Percentiles rank a stretch among this genome's conserved stretches.
phyloP scores from a whole-genome alignment of 2,113 vertebrate species.

The Monarcha castaneiventris region DNA sequence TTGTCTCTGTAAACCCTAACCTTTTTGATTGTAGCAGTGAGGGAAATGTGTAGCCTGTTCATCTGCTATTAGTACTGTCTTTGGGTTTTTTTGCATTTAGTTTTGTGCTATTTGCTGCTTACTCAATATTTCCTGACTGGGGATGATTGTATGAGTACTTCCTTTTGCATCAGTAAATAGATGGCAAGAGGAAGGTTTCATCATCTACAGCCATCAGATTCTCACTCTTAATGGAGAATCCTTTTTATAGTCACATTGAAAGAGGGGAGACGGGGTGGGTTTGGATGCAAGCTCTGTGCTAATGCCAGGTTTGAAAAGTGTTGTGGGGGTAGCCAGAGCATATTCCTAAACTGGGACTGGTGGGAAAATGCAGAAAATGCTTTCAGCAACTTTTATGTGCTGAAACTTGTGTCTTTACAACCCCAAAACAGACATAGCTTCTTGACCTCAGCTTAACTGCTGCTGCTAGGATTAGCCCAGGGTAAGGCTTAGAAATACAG shows the following conservation, averaged over 20 bases:
- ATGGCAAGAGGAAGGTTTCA: neutral
- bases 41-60: neutral
- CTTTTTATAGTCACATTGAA: neutral
- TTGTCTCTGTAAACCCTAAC: neutral
- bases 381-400: neutral
- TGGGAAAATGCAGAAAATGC: neutral
- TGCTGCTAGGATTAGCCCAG: neutral
- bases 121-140: neutral
- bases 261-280: neutral
- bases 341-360: neutral
- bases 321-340: neutral
- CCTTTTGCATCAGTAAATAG: neutral
- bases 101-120: neutral
- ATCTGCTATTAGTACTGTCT: neutral
- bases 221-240: neutral
- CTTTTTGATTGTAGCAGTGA: neutral
- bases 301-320: neutral
- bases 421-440: neutral
- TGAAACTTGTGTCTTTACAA: neutral
- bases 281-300: neutral
- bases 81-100: neutral
- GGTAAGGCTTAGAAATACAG: neutral
- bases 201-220: neutral
- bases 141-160: neutral
- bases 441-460: neutral